Conservation (phyloP, 1,140 invertebrate genomes). For the Ptiloglossa arizonensis region DNA sequence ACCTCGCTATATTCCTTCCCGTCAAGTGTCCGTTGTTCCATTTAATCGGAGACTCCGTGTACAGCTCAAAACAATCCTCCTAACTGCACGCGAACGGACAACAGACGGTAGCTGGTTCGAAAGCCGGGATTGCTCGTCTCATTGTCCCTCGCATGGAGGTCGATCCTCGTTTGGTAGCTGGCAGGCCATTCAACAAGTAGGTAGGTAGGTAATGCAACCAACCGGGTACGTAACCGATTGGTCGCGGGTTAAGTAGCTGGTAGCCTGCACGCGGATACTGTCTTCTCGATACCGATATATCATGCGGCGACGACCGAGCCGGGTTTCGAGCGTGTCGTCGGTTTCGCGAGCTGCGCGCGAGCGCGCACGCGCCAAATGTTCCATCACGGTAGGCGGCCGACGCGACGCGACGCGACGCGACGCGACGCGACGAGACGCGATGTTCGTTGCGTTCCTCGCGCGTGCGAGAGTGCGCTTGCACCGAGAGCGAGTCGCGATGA, state of each 20-base stretch:
- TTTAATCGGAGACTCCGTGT: not conserved
- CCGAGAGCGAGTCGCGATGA: not conserved
- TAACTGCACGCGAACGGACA: not conserved
- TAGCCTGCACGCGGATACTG: slow-evolving; percentile 50
- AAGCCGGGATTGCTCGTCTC: slow-evolving; percentile 32
- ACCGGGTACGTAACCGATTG: slow-evolving; percentile 43
- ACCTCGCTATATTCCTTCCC: too few relatives aligned
- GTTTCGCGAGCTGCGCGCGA: not conserved
- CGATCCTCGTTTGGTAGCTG: slow-evolving; percentile 31
- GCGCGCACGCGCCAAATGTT: not conserved
- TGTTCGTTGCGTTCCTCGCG: not conserved
- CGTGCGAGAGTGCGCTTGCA: too few relatives aligned
- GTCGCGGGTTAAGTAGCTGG: slow-evolving; percentile 48
- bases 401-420: not conserved
- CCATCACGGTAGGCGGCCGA: not conserved
- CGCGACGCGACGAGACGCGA: too few relatives aligned
- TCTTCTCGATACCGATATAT: slow-evolving; percentile 65
- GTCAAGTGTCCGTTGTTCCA: too few relatives aligned
- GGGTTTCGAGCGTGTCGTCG: slow-evolving; percentile 2
- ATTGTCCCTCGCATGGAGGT: slow-evolving; percentile 50
- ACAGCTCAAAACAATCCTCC: not conserved
- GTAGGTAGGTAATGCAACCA: slow-evolving; percentile 44
- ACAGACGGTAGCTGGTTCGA: slow-evolving; percentile 17
- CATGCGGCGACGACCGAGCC: slow-evolving; percentile 31
- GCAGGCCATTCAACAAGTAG: slow-evolving; percentile 32